Conservation (phyloP, 2,888 invertebrate genomes). For the Cheiracanthium punctorium region DNA sequence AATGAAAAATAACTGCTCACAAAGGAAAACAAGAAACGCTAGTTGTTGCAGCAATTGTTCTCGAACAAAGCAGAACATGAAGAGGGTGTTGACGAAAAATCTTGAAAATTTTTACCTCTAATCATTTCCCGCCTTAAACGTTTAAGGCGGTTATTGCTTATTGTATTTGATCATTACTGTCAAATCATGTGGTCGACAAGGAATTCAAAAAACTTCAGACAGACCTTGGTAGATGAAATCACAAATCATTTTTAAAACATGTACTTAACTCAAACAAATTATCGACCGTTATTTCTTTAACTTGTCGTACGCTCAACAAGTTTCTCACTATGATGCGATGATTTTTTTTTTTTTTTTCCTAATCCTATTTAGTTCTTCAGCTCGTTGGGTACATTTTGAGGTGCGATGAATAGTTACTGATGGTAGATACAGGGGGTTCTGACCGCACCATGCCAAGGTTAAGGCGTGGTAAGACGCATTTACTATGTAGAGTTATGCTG, state of each 20-base stretch:
- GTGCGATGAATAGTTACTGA: background rate
- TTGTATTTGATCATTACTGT: background rate
- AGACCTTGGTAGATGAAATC: background rate
- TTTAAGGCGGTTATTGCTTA: background rate
- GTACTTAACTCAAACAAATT: background rate
- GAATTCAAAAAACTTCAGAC: background rate
- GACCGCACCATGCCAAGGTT: constrained; percentile 44
- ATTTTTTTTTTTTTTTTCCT: background rate
- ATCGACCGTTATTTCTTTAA: background rate
- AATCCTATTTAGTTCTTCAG: background rate
- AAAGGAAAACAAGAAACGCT: too few species aligned
- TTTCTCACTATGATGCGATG: background rate
- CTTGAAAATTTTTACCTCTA: background rate
- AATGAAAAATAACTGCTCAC: too few species aligned
- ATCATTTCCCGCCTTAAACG: background rate
- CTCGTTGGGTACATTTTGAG: background rate
- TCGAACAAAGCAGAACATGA: background rate
- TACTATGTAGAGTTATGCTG: background rate
- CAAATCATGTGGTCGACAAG: background rate
- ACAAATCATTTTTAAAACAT: background rate
- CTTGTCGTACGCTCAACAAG: too few species aligned
- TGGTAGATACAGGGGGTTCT: constrained; percentile 21
- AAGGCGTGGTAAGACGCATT: constrained; percentile 43
- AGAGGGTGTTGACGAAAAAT: background rate
- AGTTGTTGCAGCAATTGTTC: too few species aligned